Conservation (phyloP, 2,113 vertebrate genomes). For the Rutilus rutilus region DNA sequence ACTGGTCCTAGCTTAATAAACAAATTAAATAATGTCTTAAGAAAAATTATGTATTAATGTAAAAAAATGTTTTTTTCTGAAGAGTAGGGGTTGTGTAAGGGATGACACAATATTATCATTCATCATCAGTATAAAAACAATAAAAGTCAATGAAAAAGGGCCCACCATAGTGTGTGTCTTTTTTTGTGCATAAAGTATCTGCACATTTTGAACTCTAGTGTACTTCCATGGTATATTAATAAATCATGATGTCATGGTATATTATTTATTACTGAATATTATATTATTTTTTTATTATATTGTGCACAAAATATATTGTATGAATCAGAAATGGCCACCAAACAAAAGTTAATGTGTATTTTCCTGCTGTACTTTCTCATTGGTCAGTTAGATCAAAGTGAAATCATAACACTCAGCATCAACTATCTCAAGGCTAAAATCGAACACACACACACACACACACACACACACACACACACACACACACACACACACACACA, state of each 20-base stretch:
- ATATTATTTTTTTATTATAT: background rate
- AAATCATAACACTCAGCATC: conserved; percentile 20
- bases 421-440: conserved; percentile 39
- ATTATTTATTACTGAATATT: background rate
- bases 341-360: conserved; percentile 9
- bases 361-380: background rate
- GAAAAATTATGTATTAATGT: background rate
- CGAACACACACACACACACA: conserved; percentile 2
- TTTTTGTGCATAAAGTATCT: background rate
- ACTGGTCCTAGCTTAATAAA: background rate
- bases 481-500: background rate
- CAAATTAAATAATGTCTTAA: too few relatives aligned
- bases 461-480: conserved; percentile 18
- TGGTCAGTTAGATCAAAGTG: conserved; percentile 28
- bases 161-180: background rate
- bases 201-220: background rate
- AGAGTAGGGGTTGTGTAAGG: background rate
- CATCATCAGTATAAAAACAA: too few relatives aligned
- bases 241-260: background rate
- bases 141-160: background rate
- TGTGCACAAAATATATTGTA: background rate
- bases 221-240: background rate
- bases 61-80: background rate
- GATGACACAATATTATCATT: background rate
- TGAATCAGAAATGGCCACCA: conserved; percentile 30